A percentile compares a stretch with the other conserved stretches of the same genome.
phyloP scores from a whole-genome alignment of 2,888 invertebrate species.

The Muscina levida region DNA sequence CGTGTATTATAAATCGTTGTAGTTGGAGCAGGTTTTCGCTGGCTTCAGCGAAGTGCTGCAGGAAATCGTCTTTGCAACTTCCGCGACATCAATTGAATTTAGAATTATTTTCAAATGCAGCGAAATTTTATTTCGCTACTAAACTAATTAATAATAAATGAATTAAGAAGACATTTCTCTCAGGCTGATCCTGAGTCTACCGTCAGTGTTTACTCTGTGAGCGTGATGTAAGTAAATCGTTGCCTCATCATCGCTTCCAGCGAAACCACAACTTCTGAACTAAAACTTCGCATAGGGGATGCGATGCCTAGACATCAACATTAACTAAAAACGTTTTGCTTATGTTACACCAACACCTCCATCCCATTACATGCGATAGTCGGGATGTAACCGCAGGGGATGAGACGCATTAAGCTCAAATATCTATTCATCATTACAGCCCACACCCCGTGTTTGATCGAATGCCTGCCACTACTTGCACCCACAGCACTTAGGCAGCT shows the following conservation, averaged over 20 bases:
- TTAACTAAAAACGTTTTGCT: neutral
- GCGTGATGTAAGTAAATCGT: too few species aligned
- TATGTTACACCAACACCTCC: neutral
- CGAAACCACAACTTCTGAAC: constrained; percentile 9
- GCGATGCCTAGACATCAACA: too few species aligned
- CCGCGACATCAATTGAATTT: constrained; percentile 60
- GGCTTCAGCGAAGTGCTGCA: too few species aligned
- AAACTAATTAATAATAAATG: constrained; percentile 63
- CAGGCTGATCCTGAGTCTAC: neutral
- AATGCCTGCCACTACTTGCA: constrained; percentile 16
- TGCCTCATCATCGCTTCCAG: neutral
- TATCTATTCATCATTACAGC: constrained; percentile 55
- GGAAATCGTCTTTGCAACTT: constrained; percentile 60
- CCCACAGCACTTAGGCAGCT: neutral
- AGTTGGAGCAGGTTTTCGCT: too few species aligned
- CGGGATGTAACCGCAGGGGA: neutral
- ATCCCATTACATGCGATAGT: neutral
- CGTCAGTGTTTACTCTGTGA: constrained; percentile 31
- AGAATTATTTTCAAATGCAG: constrained; percentile 52
- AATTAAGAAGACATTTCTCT: constrained; percentile 51
- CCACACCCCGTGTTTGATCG: constrained; percentile 14
- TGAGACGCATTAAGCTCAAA: neutral
- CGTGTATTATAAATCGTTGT: too few species aligned
- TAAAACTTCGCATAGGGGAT: too few species aligned
- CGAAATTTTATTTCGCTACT: neutral